Conservation (phyloP, 2,888 invertebrate genomes). For the Netelia fuscicornis region DNA sequence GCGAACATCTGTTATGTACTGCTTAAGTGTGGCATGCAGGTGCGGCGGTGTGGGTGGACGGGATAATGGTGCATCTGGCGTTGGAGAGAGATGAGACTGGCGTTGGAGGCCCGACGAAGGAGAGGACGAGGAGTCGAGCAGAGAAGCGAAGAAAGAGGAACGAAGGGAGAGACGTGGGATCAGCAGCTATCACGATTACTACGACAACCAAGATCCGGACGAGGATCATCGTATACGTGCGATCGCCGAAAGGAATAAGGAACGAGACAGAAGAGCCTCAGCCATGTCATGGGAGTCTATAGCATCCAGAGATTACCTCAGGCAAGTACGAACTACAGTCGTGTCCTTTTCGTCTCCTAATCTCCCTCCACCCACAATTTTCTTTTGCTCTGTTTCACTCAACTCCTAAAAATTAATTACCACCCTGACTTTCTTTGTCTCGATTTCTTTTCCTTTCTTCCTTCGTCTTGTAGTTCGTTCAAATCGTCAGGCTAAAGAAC, state of each 20-base stretch:
- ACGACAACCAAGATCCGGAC: slow-evolving; percentile 64
- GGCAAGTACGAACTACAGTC: slow-evolving; percentile 82
- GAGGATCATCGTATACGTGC: slow-evolving; percentile 60
- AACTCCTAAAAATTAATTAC: no score
- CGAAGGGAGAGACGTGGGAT: slow-evolving; percentile 69
- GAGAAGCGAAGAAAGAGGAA: slow-evolving; percentile 68
- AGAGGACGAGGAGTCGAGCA: slow-evolving; percentile 70
- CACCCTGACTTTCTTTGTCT: no score
- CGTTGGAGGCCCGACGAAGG: slow-evolving; percentile 71
- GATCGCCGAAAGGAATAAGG: slow-evolving; percentile 64
- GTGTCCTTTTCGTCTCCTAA: background rate
- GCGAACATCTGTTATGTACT: slow-evolving; percentile 74
- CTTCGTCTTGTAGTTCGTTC: no score
- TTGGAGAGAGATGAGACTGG: slow-evolving; percentile 78
- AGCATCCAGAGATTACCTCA: slow-evolving; percentile 92
- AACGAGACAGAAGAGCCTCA: slow-evolving; percentile 74
- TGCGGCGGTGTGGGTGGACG: slow-evolving; percentile 73
- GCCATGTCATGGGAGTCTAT: slow-evolving; percentile 95
- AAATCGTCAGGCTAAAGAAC: no score
- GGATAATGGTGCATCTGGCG: slow-evolving; percentile 74
- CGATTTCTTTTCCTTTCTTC: no score
- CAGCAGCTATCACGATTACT: slow-evolving; percentile 63
- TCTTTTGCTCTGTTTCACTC: background rate
- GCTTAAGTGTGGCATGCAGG: slow-evolving; percentile 76
- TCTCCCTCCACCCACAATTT: background rate